Evolutionary conservation across 2,113 vertebrate genomes (phyloP), one percentile per base, ranked within the genome.

Genomic region (Plotosus lineatus): DNA sequence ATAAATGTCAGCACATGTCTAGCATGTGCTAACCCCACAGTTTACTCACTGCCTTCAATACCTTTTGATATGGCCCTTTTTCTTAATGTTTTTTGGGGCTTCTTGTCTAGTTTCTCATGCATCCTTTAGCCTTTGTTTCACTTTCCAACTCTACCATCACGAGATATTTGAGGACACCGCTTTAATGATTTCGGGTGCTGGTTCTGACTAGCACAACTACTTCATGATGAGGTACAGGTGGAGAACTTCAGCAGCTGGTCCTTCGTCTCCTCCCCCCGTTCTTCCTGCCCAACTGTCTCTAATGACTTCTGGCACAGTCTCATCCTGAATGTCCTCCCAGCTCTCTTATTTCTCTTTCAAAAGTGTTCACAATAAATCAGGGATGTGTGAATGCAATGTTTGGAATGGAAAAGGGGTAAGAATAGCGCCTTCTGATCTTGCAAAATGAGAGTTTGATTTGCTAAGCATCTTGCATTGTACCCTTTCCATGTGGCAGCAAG

Each of bases 191-290:
- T 78, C 53, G 60, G 77, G 69, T 80, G 74, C 82, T 82, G 82
- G 83, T 48, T 42, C 48, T 40, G 78, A 75, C 12, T 71, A 65
- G 75, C 73, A 79, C 86, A 85, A 82, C 83, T 80, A 44, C 65
- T 80, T 83, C 40, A 68, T 75, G 82, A 84, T 77, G 65, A 83
- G 65, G 78, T 81, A 65, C 85, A 87, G 85, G 85, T 87, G 82
- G 80, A 84, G 82, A 69, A 40, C 61, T 78, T 84, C 78, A 56
- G 56, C 81, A 80, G n/a, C 72, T 40, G 51, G 23, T 44, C 40
- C 36, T 48, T 46, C 17, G 58, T 31, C 10, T 28, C 53, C 6
- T 46, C 28, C 17, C 33, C 23, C 21, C 38, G 11, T 12, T 0
- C 48, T 31, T 19, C 14, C 28, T 48, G 2, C 71, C 46, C 33